Evolutionary conservation across 35 echinoderm and acorn worm species (phyloP).

Genomic region (Hemicentrotus pulcherrimus): DNA sequence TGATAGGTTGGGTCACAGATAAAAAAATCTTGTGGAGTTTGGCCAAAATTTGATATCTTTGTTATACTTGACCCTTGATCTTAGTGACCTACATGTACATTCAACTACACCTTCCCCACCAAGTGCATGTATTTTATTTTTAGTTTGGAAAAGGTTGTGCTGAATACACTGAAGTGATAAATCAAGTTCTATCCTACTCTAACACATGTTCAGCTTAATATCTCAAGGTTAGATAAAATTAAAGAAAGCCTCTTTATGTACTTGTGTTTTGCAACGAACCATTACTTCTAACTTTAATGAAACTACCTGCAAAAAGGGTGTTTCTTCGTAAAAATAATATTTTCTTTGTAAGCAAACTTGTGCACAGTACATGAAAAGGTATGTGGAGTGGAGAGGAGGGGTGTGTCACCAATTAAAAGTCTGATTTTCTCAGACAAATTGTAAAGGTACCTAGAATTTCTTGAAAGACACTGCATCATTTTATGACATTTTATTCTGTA

Average conservation of each 20-base stretch:
- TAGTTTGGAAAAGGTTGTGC: background rate
- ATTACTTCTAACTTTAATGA: background rate
- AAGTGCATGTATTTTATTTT: background rate
- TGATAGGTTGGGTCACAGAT: no score
- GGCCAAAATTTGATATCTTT: slow-evolving; percentile 13
- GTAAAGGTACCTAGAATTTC: background rate
- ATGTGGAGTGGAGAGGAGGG: background rate
- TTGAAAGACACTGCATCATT: background rate
- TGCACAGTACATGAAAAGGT: background rate
- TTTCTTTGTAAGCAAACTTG: background rate
- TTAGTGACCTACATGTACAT: background rate
- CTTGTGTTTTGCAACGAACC: background rate
- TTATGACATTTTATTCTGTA: background rate
- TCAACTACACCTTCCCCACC: background rate
- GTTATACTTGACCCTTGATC: slow-evolving; percentile 3
- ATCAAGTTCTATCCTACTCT: background rate
- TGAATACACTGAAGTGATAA: background rate
- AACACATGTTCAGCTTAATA: background rate
- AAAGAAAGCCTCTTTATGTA: background rate
- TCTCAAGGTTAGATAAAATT: background rate
- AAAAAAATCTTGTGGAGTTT: background rate
- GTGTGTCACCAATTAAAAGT: background rate
- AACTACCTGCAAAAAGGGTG: background rate
- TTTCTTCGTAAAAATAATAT: background rate
- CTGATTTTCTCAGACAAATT: no score